Conservation (phyloP, 2,113 vertebrate species). For the Bubo scandiacus region DNA sequence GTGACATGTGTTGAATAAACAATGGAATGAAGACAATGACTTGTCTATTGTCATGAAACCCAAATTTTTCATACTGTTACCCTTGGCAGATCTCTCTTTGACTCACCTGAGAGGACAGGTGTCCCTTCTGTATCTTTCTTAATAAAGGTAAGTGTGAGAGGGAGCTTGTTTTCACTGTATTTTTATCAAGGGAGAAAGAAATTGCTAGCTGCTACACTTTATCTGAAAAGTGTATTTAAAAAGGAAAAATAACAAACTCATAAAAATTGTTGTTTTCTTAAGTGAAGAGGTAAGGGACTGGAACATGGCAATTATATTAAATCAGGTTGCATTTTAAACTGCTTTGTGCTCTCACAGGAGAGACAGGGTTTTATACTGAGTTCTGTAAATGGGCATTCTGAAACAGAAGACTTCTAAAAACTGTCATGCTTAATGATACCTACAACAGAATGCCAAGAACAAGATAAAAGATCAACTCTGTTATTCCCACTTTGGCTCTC, state of each 20-base stretch:
- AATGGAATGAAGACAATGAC: not conserved
- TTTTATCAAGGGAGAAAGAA: constrained; percentile 30
- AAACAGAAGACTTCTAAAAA: constrained; percentile 47
- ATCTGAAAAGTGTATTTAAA: constrained; percentile 32
- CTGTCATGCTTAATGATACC: constrained; percentile 56
- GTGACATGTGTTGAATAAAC: not conserved
- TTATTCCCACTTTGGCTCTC: constrained; percentile 41
- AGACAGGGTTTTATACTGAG: not conserved
- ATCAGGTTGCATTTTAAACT: constrained; percentile 50
- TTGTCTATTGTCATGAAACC: not conserved
- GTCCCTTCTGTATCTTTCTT: not conserved
- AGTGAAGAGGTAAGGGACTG: constrained; percentile 35
- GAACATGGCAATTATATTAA: constrained; percentile 55
- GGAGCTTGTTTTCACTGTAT: not conserved
- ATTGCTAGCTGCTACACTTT: not conserved
- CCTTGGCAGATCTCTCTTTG: not conserved
- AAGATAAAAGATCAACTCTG: constrained; percentile 52
- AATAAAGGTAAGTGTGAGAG: not conserved
- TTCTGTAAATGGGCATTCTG: constrained; percentile 34
- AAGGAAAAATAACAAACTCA: constrained; percentile 38
- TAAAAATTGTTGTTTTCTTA: constrained; percentile 52
- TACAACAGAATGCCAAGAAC: constrained; percentile 40
- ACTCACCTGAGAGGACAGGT: constrained; percentile 9
- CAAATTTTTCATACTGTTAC: not conserved
- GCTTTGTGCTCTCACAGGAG: constrained; percentile 18